Base-by-base conservation (phyloP, 2,797 vertebrate species). In the Phrynocephalus guinanensis region DNA sequence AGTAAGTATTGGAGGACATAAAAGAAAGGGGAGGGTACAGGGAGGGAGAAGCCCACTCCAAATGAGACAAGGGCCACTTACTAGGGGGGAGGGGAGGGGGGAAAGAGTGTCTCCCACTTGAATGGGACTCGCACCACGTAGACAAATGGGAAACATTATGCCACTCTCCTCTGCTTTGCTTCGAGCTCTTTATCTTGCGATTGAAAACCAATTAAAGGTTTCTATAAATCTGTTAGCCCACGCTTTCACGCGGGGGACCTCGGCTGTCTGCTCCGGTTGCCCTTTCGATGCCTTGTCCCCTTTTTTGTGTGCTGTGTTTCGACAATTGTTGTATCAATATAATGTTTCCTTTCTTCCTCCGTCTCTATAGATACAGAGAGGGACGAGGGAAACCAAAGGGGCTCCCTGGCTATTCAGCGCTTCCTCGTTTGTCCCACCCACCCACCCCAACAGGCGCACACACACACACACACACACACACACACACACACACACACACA, bases 291-390 rank as follows among this genome's bases (percentile, higher is more conserved):
- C 95, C 96, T 96, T 93, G 96, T 95, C 95, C 93, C 92, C 95
- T 96, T 80, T 80, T 84, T 50, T 44, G 28, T 63, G 18, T 78
- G 20, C 96, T 96, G 95, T 96, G 94, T 95, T 95, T 95, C 18
- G 94, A 95, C 96, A 95, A 97, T 97, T 96, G 97, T 97, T 95
- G 96, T 95, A 96, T 95, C 95, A 89, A 95, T 96, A 97, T 96
- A 97, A 97, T 97, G 96, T 95, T 92, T 94, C 93, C 96, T 97
- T 97, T 97, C 95, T 97, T 96, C 73, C 94, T 95, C 95, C 94
- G 96, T 96, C 96, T 97, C 96, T 97, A 96, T 96, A 97, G 96
- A 96, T 96, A 95, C 96, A 96, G 93, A 96, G 95, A 96, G 95
- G 95, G 94, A 96, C 96, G 97, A 96, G 96, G 95, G 90, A 93